phyloP scores from a whole-genome alignment of 2,888 invertebrate genomes.

The Rhabditoides inermis region DNA sequence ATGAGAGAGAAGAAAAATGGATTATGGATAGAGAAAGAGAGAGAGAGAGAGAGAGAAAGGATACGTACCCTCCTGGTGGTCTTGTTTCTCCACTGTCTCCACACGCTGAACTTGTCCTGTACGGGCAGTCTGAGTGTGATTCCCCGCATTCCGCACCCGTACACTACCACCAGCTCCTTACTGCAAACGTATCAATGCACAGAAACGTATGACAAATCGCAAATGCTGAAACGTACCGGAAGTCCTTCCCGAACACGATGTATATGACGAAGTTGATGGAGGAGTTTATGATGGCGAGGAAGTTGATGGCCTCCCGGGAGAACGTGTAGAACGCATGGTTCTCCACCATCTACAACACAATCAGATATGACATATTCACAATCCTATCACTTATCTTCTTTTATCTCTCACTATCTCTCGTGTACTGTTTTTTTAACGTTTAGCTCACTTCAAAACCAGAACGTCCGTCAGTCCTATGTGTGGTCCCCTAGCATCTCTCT shows the following conservation, averaged over 20 bases:
- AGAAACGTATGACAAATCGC: background rate
- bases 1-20: too few species aligned
- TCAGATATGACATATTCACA: too few species aligned
- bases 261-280: conserved; percentile 95
- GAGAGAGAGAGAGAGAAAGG: too few species aligned
- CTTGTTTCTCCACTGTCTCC: conserved; percentile 9
- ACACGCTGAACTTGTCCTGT: conserved; percentile 31
- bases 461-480: too few species aligned
- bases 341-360: conserved; percentile 20
- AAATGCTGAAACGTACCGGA: conserved; percentile 17
- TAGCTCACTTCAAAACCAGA: too few species aligned
- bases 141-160: conserved; percentile 40
- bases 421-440: too few species aligned
- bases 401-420: too few species aligned
- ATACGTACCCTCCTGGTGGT: too few species aligned
- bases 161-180: conserved; percentile 39
- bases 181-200: too few species aligned
- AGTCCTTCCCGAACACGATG: conserved; percentile 89
- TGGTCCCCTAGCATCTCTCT: too few species aligned
- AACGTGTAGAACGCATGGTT: conserved; percentile 41
- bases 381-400: too few species aligned
- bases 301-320: conserved; percentile 63
- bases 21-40: too few species aligned
- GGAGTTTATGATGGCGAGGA: conserved; percentile 89
- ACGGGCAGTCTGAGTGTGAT: conserved; percentile 30